phyloP scores from a whole-genome alignment of 2,888 invertebrate genomes.

The Eristalis arbustorum region DNA sequence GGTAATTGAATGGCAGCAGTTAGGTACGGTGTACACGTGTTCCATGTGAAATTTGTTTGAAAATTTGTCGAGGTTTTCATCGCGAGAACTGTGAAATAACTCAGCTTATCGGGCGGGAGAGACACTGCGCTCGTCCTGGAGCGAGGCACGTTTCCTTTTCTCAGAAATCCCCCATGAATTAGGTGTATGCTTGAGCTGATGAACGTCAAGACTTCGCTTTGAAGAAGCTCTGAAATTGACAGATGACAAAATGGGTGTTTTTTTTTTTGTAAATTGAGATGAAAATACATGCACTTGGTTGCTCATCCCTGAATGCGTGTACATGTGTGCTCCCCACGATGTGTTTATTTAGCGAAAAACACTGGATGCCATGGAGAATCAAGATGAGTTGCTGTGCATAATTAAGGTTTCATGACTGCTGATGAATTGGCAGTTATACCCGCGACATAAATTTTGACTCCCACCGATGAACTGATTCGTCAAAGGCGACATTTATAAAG shows the following conservation, averaged over 20 bases:
- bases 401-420: no score
- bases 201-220: not conserved
- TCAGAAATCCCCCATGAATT: not conserved
- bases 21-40: not conserved
- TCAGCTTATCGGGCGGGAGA: not conserved
- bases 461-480: no score
- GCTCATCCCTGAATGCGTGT: no score
- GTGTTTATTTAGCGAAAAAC: no score
- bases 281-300: no score
- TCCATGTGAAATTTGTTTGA: not conserved
- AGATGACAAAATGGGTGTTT: not conserved
- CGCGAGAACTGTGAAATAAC: not conserved
- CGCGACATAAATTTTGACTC: no score
- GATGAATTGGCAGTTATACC: no score
- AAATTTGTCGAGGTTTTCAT: not conserved
- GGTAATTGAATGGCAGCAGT: not conserved
- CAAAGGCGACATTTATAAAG: no score
- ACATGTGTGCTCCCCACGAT: no score
- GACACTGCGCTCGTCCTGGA: not conserved
- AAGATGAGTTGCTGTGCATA: no score
- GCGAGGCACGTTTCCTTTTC: not conserved
- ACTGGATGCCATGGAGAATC: no score
- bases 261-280: no score
- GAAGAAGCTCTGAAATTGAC: not conserved
- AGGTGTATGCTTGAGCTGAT: not conserved